Evolutionary conservation across 2,113 vertebrate genomes (phyloP).

Genomic region (human (Homo sapiens)): DNA sequence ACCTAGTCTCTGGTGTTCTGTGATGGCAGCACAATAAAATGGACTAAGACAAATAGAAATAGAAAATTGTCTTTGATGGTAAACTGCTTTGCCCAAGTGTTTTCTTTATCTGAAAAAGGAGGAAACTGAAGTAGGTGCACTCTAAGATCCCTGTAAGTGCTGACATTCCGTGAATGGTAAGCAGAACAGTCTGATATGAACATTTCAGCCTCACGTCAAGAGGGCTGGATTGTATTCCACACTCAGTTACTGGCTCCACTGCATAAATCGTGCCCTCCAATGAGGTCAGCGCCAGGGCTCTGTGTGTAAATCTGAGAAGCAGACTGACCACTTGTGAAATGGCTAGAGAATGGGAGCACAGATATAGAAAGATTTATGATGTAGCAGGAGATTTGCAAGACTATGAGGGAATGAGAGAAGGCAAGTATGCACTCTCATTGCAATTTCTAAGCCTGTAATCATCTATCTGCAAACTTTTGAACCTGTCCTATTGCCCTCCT

Average conservation of each 20-base stretch:
- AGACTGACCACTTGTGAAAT: constrained; percentile 64
- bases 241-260: neutral
- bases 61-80: neutral
- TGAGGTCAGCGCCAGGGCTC: constrained; percentile 59
- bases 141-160: neutral
- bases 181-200: neutral
- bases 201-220: neutral
- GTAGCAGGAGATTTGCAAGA: constrained; percentile 70
- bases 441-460: constrained; percentile 69
- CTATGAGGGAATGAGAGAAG: constrained; percentile 61
- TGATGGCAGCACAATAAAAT: neutral
- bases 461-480: constrained; percentile 80
- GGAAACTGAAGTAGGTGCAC: neutral
- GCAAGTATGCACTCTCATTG: constrained; percentile 26
- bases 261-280: constrained; percentile 44
- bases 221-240: neutral
- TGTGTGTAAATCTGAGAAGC: constrained; percentile 53
- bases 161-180: neutral
- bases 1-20: neutral
- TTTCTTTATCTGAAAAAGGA: neutral
- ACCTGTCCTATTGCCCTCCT: constrained; percentile 79
- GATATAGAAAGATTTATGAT: constrained; percentile 66
- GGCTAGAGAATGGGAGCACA: neutral
- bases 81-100: neutral
- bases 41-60: neutral